A percentile compares a stretch with the other conserved stretches of the same genome.
These are phyloP conservation scores for Lepilemur ruficaudatus DNA, from an alignment of 2,797 vertebrate genomes.

Conservation along the genomic window DNA sequence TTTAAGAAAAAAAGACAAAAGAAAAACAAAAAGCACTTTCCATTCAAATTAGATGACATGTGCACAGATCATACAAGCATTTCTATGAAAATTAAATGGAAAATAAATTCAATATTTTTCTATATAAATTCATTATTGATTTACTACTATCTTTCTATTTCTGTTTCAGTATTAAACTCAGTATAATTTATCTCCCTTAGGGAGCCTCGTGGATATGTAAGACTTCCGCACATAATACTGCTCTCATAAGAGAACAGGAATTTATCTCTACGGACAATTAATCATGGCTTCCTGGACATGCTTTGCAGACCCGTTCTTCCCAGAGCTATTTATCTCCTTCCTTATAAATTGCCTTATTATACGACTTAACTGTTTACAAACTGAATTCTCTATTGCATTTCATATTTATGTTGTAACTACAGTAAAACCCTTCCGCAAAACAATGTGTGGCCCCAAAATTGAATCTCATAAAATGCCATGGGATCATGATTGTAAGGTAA, in stretches of 20 bases:
- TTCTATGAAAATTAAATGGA: constrained; percentile 30
- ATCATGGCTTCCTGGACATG: constrained; percentile 38
- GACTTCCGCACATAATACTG: background rate
- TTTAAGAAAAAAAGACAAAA: background rate
- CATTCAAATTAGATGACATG: background rate
- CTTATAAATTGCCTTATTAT: constrained; percentile 14
- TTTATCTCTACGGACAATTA: constrained; percentile 39
- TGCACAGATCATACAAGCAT: background rate
- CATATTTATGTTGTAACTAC: background rate
- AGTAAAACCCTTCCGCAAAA: background rate
- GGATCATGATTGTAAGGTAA: background rate
- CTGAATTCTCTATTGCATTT: background rate
- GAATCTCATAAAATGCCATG: background rate
- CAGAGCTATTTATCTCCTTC: constrained; percentile 38
- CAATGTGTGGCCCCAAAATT: background rate
- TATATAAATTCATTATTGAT: constrained; percentile 35
- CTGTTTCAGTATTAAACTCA: background rate
- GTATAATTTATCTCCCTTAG: constrained; percentile 4
- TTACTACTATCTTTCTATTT: constrained; percentile 23
- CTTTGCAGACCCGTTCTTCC: background rate
- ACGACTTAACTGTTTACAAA: background rate
- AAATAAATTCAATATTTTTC: constrained; percentile 41
- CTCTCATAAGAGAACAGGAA: background rate
- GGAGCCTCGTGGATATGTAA: background rate
- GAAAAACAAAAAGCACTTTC: background rate